Conservation (phyloP, 1,140 invertebrate genomes). For the Chelonus insularis region DNA sequence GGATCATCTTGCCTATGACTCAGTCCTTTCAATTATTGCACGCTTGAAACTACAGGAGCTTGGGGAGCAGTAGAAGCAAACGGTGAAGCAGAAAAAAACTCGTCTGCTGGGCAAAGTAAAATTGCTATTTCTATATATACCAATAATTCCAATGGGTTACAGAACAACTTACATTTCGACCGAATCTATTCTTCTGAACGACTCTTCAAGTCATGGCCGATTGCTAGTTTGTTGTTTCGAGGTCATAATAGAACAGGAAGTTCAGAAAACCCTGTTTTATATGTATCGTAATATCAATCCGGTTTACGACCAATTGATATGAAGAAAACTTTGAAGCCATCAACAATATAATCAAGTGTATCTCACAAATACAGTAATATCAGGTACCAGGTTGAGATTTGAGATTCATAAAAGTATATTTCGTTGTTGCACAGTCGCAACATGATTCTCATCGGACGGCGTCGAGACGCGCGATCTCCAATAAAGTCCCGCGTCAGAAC, state of each 20-base stretch:
- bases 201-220: neutral
- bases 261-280: neutral
- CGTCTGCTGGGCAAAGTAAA: neutral
- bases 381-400: neutral
- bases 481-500: slow-evolving; percentile 9
- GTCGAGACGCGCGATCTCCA: slow-evolving; percentile 8
- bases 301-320: no score
- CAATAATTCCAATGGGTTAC: neutral
- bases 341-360: no score
- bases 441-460: slow-evolving; percentile 2
- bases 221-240: neutral
- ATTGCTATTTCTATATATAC: neutral
- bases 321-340: no score
- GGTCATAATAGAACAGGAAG: neutral
- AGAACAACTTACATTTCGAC: neutral
- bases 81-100: neutral
- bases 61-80: slow-evolving; percentile 1
- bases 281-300: neutral
- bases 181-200: slow-evolving; percentile 1
- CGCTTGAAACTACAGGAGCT: neutral
- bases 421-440: slow-evolving; percentile 9
- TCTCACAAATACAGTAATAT: no score
- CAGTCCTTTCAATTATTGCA: slow-evolving; percentile 5
- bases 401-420: neutral
- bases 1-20: neutral